Base-by-base conservation (phyloP, 2,113 vertebrate genomes). In the Donacobius atricapilla region DNA sequence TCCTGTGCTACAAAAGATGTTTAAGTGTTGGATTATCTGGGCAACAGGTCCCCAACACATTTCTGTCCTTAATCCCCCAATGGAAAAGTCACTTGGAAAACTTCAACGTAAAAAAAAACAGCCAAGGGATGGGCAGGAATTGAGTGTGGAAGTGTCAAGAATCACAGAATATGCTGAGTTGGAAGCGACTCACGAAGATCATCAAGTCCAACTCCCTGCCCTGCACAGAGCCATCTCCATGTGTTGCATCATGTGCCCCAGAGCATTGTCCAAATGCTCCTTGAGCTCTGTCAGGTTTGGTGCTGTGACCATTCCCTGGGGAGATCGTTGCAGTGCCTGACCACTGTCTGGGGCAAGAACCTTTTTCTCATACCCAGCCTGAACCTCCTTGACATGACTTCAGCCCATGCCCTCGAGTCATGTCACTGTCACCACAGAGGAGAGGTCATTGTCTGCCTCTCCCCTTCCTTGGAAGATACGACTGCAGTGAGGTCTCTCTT, bases 51-150 rank as follows among this genome's bases (percentile, higher is more conserved):
- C 64, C 39, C 44, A 28, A 54, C 3, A 7, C 13, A 35, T 20
- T 77, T 39, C 64, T 33, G 27, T 33, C 54, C 35, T 23, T 73
- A 39, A 37, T 24, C 9, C 35, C 15, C 25, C 2, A 15, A 31
- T 5, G 60, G 17, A 60, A 60, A 80, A 60, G 68, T 24, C 45
- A 81, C 15, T 13, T 50, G 20, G 31, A 50, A 71, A 40, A 81
- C 39, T 64, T 33, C 50, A 84, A 15, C 24, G 31, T 25, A 15
- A 54, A 72, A n/a, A n/a, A 54, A 54, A 28, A 6, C 5, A 15
- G 10, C 45, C 0, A 3, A 84, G 39, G 42, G 54, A 45, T 3
- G 12, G 11, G n/a, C 7, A 8, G 48, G 78, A 69, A 0, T 1
- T 4, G 31, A 87, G 27, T 19, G 31, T 54, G 40, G 51, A 65